Base-by-base conservation (phyloP, 1,140 invertebrate species). In the Adoxophyes honmai region DNA sequence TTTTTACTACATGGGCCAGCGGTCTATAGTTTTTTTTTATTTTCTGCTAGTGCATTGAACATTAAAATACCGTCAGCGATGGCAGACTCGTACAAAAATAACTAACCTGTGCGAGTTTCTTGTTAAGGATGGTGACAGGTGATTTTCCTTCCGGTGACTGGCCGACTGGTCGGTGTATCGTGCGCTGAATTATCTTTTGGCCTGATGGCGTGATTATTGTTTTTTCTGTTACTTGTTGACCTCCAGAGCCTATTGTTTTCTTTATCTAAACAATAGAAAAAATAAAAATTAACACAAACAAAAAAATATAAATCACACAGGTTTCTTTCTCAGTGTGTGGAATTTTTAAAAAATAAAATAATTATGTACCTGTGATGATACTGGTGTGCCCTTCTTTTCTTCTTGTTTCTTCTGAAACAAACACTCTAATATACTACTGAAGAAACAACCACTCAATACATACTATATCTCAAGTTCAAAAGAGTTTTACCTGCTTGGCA, bases 141-240 rank as follows among this genome's bases (percentile, higher is more conserved):
- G 78, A 81, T 48, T 80, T 78, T 15, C 73, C 78, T 6, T 85
- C 79, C 2, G 62, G 14, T 1, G 54, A 14, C 3, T 44, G 70
- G 18, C 64, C 62, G 7, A 60, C 60, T 0, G 80, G 73, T 33
- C 86, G 58, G 58, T 89, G 89, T 67, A 90, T 89, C 0, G 87
- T 89, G 18, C 86, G 69, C 55, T 90, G 86, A 37, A 89, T 89
- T 28, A 89, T 89, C 62, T 89, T 89, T 60, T 89, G 86, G 34
- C 86, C 87, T 5, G 84, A 89, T 0, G 89, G 89, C n/a, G 89
- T 90, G 18, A 89, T 89, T 44, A 90, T 89, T 0, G 89, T 90
- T 59, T 89, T 89, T 55, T 89, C 86, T 1, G 86, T 86, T 10
- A 89, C 84, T 59, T 88, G 84, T 55, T 85, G 83, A 4, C 84